phyloP scores from a whole-genome alignment of 2,888 invertebrate genomes.

The Aphodius granarius region DNA sequence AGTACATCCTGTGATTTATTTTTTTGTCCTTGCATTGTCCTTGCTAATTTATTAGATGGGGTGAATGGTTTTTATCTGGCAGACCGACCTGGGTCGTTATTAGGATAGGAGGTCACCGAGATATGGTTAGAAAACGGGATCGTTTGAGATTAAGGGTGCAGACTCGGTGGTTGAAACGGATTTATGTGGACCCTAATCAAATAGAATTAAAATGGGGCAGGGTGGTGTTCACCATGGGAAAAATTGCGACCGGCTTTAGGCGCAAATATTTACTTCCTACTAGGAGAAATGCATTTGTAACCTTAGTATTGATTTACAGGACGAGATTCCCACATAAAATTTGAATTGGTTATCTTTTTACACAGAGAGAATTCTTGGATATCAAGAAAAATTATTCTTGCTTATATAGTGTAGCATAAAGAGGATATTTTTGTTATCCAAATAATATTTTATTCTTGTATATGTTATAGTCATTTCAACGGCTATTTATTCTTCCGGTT shows the following conservation, averaged over 20 bases:
- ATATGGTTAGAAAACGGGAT: constrained; percentile 5
- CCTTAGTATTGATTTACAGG: background rate
- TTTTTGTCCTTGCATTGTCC: constrained; percentile 22
- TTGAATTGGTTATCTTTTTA: background rate
- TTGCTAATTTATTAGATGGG: constrained; percentile 19
- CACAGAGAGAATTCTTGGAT: too few relatives aligned
- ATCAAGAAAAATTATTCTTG: too few relatives aligned
- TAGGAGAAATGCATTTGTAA: background rate
- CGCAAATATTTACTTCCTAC: constrained; percentile 12
- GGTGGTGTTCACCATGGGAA: background rate
- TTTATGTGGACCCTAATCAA: constrained; percentile 9
- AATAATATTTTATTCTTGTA: too few relatives aligned
- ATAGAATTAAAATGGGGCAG: constrained; percentile 12
- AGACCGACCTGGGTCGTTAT: background rate
- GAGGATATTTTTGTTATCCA: too few relatives aligned
- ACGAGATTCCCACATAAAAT: background rate
- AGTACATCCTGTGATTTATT: constrained; percentile 32
- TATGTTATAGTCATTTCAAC: too few relatives aligned
- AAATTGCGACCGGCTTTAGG: background rate
- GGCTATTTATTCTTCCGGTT: too few relatives aligned
- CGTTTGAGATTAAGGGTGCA: background rate
- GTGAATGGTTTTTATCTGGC: background rate
- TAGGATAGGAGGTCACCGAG: background rate
- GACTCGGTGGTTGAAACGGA: background rate
- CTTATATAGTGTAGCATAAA: too few relatives aligned